Evolutionary conservation across 2,888 invertebrate genomes (phyloP), one percentile per base, ranked within the genome.

Genomic region (Oscheius sp.): DNA sequence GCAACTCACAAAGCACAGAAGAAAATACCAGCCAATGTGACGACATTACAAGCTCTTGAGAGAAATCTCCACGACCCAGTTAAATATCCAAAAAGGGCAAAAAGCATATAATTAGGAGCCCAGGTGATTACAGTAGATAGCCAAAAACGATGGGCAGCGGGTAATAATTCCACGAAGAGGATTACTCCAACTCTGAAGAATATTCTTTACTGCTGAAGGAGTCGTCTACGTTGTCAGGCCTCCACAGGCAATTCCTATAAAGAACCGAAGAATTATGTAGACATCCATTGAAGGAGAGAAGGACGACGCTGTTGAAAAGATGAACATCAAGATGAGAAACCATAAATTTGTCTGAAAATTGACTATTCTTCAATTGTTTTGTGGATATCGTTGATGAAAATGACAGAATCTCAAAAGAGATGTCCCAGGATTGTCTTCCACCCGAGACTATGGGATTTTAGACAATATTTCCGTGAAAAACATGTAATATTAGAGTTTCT

Each of bases 61-160:
- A 72, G 46, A n/a, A 5, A 13, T 69, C 80, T 73, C 83, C 83
- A 83, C 27, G 81, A 77, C 9, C 74, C 66, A 12, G 83, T 75
- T 1, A 80, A 58, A 43, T 76, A 79, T 9, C 79, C 83, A 29
- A 78, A 75, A 0, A 80, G 43, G 0, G 83, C 76, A 27, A 83
- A 81, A 25, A 83, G 69, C 41, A 81, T 76, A 68, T 78, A 83
- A 64, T 83, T 83, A 12, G 83, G 83, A 56, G 80, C 83, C 83
- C 83, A 83, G 16, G 83, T 83, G 2, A 83, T 72, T 12, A 83
- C 75, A 13, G 81, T 81, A 43, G 73, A 72, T 61, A 81, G 74
- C 82, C 83, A 83, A 18, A 83, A 55, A 18, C 83, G 73, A 70
- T 83, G 81, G 5, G 69, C 73, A 0, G 80, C 71, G 45, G 83